A percentile compares a stretch with the other conserved stretches of the same genome.
phyloP scores from a whole-genome alignment of 2,113 vertebrate genomes.

The Cricetomys ansorgei region DNA sequence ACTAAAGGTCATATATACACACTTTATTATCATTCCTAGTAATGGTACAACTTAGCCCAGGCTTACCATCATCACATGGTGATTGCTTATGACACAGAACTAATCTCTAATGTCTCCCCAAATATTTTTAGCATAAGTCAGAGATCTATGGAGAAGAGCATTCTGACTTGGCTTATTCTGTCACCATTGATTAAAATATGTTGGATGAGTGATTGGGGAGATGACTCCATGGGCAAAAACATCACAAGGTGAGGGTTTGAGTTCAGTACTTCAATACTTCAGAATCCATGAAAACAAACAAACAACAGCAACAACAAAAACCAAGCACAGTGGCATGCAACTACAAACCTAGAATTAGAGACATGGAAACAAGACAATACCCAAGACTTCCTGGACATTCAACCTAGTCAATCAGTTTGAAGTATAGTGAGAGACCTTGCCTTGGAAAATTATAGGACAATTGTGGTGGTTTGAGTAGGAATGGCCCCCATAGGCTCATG shows the following conservation, averaged over 20 bases:
- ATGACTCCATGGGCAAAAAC: background rate
- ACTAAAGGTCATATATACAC: slow-evolving; percentile 24
- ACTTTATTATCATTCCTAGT: slow-evolving; percentile 41
- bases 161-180: background rate
- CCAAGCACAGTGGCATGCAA: background rate
- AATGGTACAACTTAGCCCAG: background rate
- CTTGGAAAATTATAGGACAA: background rate
- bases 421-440: background rate
- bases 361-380: background rate
- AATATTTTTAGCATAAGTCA: background rate
- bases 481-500: background rate
- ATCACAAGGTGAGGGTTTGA: background rate
- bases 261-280: background rate
- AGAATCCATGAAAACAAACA: background rate
- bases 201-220: background rate
- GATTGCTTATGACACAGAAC: slow-evolving; percentile 33
- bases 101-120: slow-evolving; percentile 18
- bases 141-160: background rate
- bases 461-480: background rate
- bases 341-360: background rate
- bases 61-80: background rate
- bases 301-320: background rate
- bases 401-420: background rate
- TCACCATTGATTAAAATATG: background rate
- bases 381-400: background rate